A percentile compares a stretch with the other conserved stretches of the same genome.
phyloP scores from a whole-genome alignment of 2,888 invertebrate species.

The Andrena trimmerana region DNA sequence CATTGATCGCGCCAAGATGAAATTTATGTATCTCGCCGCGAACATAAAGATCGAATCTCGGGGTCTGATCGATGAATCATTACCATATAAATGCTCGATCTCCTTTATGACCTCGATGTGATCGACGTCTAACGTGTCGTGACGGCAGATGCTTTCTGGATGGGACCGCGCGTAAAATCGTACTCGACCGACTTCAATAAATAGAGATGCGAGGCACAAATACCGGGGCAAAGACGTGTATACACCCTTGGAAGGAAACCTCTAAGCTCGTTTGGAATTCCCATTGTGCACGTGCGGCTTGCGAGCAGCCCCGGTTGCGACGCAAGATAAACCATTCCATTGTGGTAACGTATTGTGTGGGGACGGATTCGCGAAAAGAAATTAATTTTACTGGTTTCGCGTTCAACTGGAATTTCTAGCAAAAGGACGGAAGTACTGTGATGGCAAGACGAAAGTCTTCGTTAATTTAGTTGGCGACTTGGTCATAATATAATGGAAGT shows the following conservation, averaged over 20 bases:
- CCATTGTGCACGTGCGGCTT: slow-evolving; percentile 59
- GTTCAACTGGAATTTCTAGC: not conserved
- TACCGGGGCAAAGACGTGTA: slow-evolving; percentile 47
- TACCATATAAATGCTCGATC: slow-evolving; percentile 55
- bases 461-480: slow-evolving; percentile 17
- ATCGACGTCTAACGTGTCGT: slow-evolving; percentile 53
- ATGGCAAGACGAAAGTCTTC: not conserved
- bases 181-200: slow-evolving; percentile 33
- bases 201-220: slow-evolving; percentile 42
- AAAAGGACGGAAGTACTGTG: not conserved
- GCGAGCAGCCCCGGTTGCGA: slow-evolving; percentile 35
- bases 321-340: slow-evolving; percentile 57
- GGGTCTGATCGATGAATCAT: slow-evolving; percentile 52
- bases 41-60: not conserved
- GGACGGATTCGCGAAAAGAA: slow-evolving; percentile 45
- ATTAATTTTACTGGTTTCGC: slow-evolving; percentile 41
- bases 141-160: slow-evolving; percentile 41
- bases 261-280: slow-evolving; percentile 73
- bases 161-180: slow-evolving; percentile 13
- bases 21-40: not conserved
- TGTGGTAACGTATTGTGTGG: slow-evolving; percentile 38
- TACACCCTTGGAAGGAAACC: slow-evolving; percentile 47
- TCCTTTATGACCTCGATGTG: slow-evolving; percentile 41
- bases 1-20: not conserved
- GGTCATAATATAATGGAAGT: too few species aligned